phyloP scores from a whole-genome alignment of 2,888 invertebrate species.

The Cheilosia soror region DNA sequence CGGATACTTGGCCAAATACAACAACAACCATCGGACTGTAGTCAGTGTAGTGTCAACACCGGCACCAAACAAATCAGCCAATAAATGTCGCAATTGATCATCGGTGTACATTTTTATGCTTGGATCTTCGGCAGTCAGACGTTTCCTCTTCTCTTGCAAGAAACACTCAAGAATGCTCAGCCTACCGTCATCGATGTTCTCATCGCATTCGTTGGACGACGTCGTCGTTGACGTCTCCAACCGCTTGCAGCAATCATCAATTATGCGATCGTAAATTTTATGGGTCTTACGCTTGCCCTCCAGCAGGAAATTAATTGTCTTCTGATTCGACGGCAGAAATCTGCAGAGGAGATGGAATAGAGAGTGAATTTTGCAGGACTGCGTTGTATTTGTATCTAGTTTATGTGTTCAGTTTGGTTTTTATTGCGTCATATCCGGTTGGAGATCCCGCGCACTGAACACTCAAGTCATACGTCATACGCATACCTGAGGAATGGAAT shows the following conservation, averaged over 20 bases:
- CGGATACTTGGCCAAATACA: constrained; percentile 89
- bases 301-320: constrained; percentile 87
- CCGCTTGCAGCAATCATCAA: constrained; percentile 85
- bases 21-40: constrained; percentile 91
- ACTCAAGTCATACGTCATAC: constrained; percentile 9
- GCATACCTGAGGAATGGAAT: constrained; percentile 90
- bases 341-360: constrained; percentile 68
- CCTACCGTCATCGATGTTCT: constrained; percentile 16
- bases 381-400: constrained; percentile 12
- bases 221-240: constrained; percentile 69
- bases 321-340: constrained; percentile 85
- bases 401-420: constrained; percentile 47
- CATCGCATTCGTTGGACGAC: constrained; percentile 81
- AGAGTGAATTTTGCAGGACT: constrained; percentile 29
- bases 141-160: constrained; percentile 86
- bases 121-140: constrained; percentile 82
- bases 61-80: constrained; percentile 94
- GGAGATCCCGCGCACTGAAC: background rate
- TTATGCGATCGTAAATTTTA: constrained; percentile 88
- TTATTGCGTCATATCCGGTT: constrained; percentile 64
- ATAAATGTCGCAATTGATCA: constrained; percentile 89
- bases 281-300: constrained; percentile 90
- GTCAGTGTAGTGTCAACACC: constrained; percentile 93
- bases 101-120: constrained; percentile 86
- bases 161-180: constrained; percentile 87